Percentiles rank a stretch among this genome's conserved stretches.
Evolutionary conservation across 2,888 invertebrate genomes (phyloP).

Genomic region (Luperina testacea): DNA sequence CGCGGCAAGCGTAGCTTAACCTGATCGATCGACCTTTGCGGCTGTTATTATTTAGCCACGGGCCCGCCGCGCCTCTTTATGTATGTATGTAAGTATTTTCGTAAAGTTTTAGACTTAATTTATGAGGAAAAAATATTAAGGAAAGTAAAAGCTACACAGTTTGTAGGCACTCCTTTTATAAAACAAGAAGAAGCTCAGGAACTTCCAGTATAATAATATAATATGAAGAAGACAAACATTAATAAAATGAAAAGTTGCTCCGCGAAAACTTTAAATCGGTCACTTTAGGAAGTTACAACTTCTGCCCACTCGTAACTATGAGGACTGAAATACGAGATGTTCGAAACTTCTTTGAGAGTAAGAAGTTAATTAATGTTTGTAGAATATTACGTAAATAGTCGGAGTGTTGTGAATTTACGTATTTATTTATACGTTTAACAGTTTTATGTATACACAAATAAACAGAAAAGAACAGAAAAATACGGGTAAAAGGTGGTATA

Average conservation of each 20-base stretch:
- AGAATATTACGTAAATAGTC: constrained; percentile 20
- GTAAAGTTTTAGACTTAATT: neutral
- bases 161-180: neutral
- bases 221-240: constrained; percentile 29
- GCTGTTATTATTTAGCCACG: too few relatives aligned
- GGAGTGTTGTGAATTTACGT: constrained; percentile 14
- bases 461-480: neutral
- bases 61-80: too few relatives aligned
- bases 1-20: too few relatives aligned
- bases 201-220: constrained; percentile 13
- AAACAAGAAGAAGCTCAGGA: neutral
- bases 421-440: neutral
- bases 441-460: neutral
- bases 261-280: constrained; percentile 50
- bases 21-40: too few relatives aligned
- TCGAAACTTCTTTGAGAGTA: constrained; percentile 38
- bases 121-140: neutral
- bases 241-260: constrained; percentile 39
- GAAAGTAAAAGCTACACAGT: too few relatives aligned
- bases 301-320: constrained; percentile 40
- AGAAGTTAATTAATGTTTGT: constrained; percentile 34
- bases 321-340: constrained; percentile 46
- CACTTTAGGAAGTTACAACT: constrained; percentile 42
- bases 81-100: too few relatives aligned
- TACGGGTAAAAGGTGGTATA: neutral